Percentiles rank a stretch among this genome's conserved stretches.
phyloP scores from a whole-genome alignment of 2,888 invertebrate species.

The Iselma pallidipennis region DNA sequence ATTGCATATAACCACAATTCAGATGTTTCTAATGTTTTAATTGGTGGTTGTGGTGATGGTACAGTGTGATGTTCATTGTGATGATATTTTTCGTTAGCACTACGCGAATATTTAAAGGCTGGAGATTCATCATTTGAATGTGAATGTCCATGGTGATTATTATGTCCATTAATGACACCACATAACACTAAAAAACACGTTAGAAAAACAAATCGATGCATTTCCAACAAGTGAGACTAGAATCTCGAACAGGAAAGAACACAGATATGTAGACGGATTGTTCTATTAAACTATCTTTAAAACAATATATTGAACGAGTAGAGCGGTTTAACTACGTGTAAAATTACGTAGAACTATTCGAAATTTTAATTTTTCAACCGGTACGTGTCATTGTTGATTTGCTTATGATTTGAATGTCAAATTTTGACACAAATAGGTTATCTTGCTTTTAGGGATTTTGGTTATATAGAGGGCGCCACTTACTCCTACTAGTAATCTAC shows the following conservation, averaged over 20 bases:
- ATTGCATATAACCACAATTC: conserved; percentile 79
- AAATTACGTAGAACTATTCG: neutral
- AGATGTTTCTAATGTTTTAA: conserved; percentile 29
- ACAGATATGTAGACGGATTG: too few relatives aligned
- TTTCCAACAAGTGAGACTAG: neutral
- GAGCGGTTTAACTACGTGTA: neutral
- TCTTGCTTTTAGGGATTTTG: neutral
- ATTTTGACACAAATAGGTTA: neutral
- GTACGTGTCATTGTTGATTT: neutral
- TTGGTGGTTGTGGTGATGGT: conserved; percentile 22
- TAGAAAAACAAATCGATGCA: neutral
- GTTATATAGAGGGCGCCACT: neutral
- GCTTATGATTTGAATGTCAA: neutral
- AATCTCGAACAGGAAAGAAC: too few relatives aligned
- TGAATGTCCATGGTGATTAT: conserved; percentile 58
- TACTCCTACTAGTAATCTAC: too few relatives aligned
- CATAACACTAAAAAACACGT: conserved; percentile 11
- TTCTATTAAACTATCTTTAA: too few relatives aligned
- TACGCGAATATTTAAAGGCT: conserved; percentile 80
- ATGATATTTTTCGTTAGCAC: conserved; percentile 59
- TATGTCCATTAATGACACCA: conserved; percentile 40
- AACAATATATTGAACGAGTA: too few relatives aligned
- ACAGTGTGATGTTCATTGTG: conserved; percentile 39
- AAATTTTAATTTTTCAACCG: neutral
- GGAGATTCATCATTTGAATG: conserved; percentile 65